Evolutionary conservation across 2,113 vertebrate genomes (phyloP).

Genomic region (Pan troglodytes): DNA sequence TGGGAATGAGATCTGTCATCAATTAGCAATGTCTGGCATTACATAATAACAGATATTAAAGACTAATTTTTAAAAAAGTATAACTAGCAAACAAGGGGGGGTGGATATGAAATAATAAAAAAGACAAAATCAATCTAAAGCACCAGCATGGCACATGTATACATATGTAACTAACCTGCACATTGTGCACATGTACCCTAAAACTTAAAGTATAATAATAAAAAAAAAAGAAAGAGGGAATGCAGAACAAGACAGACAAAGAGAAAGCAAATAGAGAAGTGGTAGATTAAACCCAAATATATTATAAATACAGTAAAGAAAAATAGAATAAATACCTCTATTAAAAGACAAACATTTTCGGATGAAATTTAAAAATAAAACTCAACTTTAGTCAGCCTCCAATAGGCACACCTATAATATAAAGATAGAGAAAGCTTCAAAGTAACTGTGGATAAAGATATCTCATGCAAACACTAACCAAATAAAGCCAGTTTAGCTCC

Average conservation of each 20-base stretch:
- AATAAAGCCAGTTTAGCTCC: neutral
- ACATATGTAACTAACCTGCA: too few relatives aligned
- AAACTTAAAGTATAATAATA: too few relatives aligned
- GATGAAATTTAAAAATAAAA: constrained; percentile 7
- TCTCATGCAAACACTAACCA: neutral
- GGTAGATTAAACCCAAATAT: neutral
- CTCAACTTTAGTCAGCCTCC: neutral
- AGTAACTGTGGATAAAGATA: neutral
- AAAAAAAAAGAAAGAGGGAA: neutral
- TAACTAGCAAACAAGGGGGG: neutral
- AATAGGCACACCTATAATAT: neutral
- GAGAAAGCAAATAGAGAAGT: neutral
- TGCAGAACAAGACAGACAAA: neutral
- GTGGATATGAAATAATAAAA: neutral
- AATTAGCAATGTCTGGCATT: neutral
- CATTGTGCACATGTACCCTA: too few relatives aligned
- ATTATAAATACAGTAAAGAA: neutral
- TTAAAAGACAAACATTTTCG: neutral
- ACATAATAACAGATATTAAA: neutral
- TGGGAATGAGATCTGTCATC: neutral
- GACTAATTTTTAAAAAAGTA: neutral
- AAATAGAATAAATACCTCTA: neutral
- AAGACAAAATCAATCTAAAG: neutral
- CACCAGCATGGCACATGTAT: too few relatives aligned
- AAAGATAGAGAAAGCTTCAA: neutral